phyloP scores from a whole-genome alignment of 2,113 vertebrate genomes.

The Agapornis roseicollis region DNA sequence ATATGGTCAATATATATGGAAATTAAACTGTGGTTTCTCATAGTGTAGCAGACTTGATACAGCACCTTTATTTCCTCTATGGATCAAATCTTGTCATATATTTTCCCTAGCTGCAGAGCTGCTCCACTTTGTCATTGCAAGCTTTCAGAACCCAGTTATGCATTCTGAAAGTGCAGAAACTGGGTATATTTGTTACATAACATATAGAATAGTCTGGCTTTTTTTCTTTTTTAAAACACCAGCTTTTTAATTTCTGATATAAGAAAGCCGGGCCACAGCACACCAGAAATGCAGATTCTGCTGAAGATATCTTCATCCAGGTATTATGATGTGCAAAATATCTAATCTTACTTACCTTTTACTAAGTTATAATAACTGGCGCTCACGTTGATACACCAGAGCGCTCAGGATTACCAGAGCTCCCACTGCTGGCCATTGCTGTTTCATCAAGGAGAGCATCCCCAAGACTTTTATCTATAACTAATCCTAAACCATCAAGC shows the following conservation, averaged over 20 bases:
- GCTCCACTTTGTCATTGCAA: neutral
- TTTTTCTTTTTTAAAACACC: neutral
- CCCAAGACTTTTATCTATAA: neutral
- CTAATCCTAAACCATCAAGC: neutral
- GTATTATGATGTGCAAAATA: neutral
- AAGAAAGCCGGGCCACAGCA: neutral
- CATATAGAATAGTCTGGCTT: neutral
- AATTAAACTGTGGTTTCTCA: neutral
- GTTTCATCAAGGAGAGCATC: neutral
- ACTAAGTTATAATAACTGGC: neutral
- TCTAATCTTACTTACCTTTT: neutral
- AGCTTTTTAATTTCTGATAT: neutral
- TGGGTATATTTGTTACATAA: neutral
- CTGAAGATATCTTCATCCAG: neutral
- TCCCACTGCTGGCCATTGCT: neutral
- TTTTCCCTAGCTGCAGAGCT: neutral
- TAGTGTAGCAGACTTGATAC: neutral
- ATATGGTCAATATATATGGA: neutral
- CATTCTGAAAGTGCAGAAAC: neutral
- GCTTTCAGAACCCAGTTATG: neutral
- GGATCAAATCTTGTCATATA: neutral
- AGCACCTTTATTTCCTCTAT: neutral
- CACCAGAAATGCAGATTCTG: neutral
- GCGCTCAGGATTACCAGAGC: neutral
- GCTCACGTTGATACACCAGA: neutral